Base-by-base conservation (phyloP, 2,888 invertebrate genomes). In the Epirrhoe tristata region DNA sequence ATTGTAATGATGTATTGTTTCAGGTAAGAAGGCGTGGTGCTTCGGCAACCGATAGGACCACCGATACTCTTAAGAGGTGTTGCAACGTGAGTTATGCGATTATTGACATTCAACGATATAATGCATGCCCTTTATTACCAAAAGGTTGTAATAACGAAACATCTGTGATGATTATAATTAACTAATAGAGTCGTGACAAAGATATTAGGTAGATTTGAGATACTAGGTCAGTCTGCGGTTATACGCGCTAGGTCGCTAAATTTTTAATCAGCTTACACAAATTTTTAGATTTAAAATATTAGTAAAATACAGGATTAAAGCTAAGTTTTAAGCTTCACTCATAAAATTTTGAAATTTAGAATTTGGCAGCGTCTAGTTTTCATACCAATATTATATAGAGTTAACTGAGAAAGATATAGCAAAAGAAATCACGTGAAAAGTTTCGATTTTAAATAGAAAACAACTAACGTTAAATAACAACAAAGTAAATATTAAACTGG, bases 1-100 rank as follows among this genome's bases (percentile, higher is more conserved):
- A 91, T 92, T 91, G 83, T 91, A 93, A 91, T 92, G 91, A 91
- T 87, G 87, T 85, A 93, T 93, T 93, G 93, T 93, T 93, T 90
- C 90, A 91, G 93, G 93, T 93, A 91, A 90, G 93, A 87, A 86
- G 91, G 91, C 84, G 90, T 81, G 74, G 77, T 83, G 79, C 32
- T 51, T 61, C 55, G 56, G 82, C 74, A 79, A 78, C 80, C 79
- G 87, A 89, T 87, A 85, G 77, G 80, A 82, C 84, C 82, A 83
- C 84, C 81, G 86, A 86, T 86, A 85, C 82, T 80, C 79, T 81
- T 87, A 85, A 78, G 78, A 84, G 81, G 80, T 88, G 87, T 83
- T 78, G 87, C 87, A 90, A 90, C 81, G 72, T 86, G 83, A 90
- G 86, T 87, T 85, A 85, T 87, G 81, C 82, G 80, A 81, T 85